Conservation (phyloP, 2,113 vertebrate species). For the Datnioides undecimradiatus region DNA sequence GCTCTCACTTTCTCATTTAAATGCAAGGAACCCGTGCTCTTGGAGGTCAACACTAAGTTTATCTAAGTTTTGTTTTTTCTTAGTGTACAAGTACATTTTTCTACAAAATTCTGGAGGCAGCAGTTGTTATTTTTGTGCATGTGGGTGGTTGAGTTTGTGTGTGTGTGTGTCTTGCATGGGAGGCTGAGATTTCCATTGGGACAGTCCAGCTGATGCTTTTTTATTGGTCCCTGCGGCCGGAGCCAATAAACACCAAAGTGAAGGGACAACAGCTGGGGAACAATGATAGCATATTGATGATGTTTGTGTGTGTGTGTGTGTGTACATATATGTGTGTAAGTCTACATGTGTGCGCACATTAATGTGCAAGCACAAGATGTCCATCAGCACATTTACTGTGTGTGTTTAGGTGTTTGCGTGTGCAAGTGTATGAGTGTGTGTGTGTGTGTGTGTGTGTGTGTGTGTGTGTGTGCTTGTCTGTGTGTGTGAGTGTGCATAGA, state of each 20-base stretch:
- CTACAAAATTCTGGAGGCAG: conserved; percentile 14
- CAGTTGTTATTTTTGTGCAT: not conserved
- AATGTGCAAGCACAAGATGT: conserved; percentile 25
- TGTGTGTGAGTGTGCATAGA: conserved; percentile 12
- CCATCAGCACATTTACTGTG: conserved; percentile 38
- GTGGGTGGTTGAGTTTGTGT: not conserved
- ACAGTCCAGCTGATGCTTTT: conserved; percentile 60
- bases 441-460: not conserved
- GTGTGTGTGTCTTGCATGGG: not conserved
- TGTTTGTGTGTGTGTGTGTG: conserved; percentile 26
- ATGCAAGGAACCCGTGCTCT: not conserved
- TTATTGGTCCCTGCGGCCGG: conserved; percentile 74
- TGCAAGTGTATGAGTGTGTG: not conserved
- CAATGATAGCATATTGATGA: conserved; percentile 79
- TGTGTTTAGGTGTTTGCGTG: conserved; percentile 11
- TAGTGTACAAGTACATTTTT: conserved; percentile 5
- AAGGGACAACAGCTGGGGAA: conserved; percentile 75
- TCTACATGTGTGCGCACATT: not conserved
- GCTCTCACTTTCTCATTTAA: not conserved
- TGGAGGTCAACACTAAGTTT: conserved; percentile 7
- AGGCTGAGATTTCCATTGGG: conserved; percentile 46
- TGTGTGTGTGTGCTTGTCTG: not conserved
- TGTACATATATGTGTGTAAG: not conserved
- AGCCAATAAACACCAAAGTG: conserved; percentile 75
- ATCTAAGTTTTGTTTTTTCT: not conserved